A percentile compares a stretch with the other conserved stretches of the same genome.
phyloP scores from a whole-genome alignment of 2,113 vertebrate genomes.

The Bos indicus region DNA sequence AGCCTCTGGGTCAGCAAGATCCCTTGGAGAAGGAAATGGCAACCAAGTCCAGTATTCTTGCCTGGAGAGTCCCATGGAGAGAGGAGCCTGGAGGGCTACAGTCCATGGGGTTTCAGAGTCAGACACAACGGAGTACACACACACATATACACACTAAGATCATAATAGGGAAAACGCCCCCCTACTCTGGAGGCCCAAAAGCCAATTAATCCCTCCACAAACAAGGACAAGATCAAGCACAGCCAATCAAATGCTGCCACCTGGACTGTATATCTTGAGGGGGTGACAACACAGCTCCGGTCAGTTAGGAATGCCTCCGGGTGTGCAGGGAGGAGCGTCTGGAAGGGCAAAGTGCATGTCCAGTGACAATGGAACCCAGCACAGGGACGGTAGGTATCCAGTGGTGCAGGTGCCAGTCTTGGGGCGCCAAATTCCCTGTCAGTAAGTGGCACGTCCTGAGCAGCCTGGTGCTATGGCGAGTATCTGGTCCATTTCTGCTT shows the following conservation, averaged over 20 bases:
- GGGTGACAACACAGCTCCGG: background rate
- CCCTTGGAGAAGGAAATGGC: background rate
- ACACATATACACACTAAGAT: background rate
- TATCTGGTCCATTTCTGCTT: background rate
- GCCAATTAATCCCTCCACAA: background rate
- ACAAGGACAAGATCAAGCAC: background rate
- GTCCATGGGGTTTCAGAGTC: background rate
- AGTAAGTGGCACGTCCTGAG: rapidly evolving
- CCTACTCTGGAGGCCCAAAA: background rate
- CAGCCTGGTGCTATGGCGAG: background rate
- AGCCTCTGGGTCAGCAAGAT: background rate
- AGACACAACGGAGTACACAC: background rate
- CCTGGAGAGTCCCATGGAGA: background rate
- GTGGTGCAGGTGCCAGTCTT: background rate
- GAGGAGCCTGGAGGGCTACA: background rate
- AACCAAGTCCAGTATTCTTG: background rate
- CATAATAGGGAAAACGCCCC: background rate
- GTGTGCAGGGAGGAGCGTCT: background rate
- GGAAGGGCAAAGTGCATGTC: background rate
- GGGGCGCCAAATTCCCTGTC: background rate
- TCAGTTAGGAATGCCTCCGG: background rate
- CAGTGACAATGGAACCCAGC: background rate
- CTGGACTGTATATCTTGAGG: background rate
- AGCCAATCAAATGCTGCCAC: background rate
- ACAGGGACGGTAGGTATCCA: background rate